Base-by-base conservation (phyloP, 1,140 invertebrate genomes). In the Harlomillsia oculata region DNA sequence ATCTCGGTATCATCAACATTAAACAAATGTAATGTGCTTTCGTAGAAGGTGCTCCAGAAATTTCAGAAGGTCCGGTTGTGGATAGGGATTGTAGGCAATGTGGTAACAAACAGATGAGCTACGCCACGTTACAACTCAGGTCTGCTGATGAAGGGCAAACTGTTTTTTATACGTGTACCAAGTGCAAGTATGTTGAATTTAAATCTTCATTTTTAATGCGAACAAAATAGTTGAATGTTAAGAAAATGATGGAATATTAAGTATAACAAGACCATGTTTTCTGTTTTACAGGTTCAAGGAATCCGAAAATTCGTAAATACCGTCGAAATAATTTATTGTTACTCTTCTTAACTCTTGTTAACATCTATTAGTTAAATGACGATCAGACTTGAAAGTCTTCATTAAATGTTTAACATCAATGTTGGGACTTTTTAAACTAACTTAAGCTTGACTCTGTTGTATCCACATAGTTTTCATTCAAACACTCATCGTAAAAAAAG, bases 81-180 rank as follows among this genome's bases (percentile, higher is more conserved):
- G 90, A 97, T 59, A 77, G 91, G 62, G 82, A 81, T 68, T 98
- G 95, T 72, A 78, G 82, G 2, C 84, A 87, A 66, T 99, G 95
- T 78, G 82, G 82, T 28, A 81, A 94, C 73, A 81, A 90, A 44
- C 83, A 83, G 70, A 96, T 97, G 89, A 88, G 85, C 1, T 99
- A 96, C 73, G 85, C 88, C 11, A 96, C 94, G 1, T 72, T 93
- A 40, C 95, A 99, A 71, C 77, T 95, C 1, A 75, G 95, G 68
- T 97, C 92, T 5, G 94, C 93, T 32, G 95, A 99, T 82, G 95
- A 99, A 85, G 95, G 95, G 0, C 95, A 98, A 74, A 98, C 95
- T 13, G 89, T 99, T 4, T 97, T 98, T 73, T 99, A 93, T 64
- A 93, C 89, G 3, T 99, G 95, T 76, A 81, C 84, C 20, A 85